Evolutionary conservation across 2,113 vertebrate genomes (phyloP).

Genomic region (Nothoprocta perdicaria): DNA sequence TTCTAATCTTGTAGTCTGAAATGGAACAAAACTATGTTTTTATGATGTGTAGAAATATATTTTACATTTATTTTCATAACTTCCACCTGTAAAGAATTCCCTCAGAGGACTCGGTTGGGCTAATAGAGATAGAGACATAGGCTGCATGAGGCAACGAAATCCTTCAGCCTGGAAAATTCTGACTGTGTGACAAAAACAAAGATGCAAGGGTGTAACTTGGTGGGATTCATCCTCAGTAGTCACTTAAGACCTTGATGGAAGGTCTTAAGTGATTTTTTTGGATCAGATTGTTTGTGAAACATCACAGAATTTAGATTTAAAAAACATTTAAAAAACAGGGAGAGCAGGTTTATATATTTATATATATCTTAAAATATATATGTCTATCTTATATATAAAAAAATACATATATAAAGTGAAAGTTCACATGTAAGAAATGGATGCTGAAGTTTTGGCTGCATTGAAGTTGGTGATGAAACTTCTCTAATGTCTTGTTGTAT

Average conservation of each 20-base stretch:
- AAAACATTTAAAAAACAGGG: background rate
- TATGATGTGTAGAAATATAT: constrained; percentile 31
- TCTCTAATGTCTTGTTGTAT: background rate
- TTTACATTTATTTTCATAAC: constrained; percentile 55
- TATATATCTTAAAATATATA: background rate
- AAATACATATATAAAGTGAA: background rate
- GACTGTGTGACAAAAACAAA: constrained; percentile 4
- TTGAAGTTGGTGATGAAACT: background rate
- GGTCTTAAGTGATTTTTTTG: background rate
- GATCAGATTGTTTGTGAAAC: background rate
- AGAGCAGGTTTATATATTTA: background rate
- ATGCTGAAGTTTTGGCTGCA: background rate
- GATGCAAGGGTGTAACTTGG: constrained; percentile 4
- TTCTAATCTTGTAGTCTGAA: constrained; percentile 7
- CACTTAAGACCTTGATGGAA: background rate
- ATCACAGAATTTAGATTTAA: background rate
- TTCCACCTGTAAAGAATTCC: background rate
- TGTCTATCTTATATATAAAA: background rate
- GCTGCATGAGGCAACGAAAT: background rate
- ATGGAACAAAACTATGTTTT: background rate
- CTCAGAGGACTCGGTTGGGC: constrained; percentile 2
- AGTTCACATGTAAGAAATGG: background rate
- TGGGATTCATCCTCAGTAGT: background rate
- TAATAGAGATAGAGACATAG: constrained; percentile 26
- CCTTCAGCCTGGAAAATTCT: background rate